A percentile compares a stretch with the other conserved stretches of the same genome.
These are phyloP conservation scores for Zelostemma sp. DNA, from an alignment of 1,140 invertebrate species.

Conservation along the genomic window DNA sequence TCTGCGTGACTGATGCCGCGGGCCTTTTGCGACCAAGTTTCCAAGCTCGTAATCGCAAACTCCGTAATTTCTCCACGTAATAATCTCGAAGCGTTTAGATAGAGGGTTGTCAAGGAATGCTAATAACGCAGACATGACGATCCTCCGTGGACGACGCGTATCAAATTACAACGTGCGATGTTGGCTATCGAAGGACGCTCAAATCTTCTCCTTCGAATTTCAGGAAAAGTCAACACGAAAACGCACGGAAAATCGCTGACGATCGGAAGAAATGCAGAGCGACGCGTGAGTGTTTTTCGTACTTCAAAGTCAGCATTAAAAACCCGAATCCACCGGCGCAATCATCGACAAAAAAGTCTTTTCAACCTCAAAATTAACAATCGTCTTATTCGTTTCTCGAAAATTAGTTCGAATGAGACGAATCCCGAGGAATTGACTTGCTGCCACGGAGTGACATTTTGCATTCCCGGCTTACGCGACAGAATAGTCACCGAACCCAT, in stretches of 20 bases:
- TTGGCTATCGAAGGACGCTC: not conserved
- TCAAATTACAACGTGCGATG: constrained; percentile 19
- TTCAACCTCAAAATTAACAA: too few relatives aligned
- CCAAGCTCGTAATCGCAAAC: constrained; percentile 49
- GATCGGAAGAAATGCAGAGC: too few relatives aligned
- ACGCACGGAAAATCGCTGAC: too few relatives aligned
- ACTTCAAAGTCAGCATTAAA: too few relatives aligned
- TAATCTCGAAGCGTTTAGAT: constrained; percentile 48
- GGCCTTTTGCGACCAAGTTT: constrained; percentile 46
- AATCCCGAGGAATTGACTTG: constrained; percentile 38
- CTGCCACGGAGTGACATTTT: constrained; percentile 54
- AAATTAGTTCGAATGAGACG: not conserved
- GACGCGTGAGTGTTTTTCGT: too few relatives aligned
- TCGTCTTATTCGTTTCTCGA: too few relatives aligned
- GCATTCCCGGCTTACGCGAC: constrained; percentile 44
- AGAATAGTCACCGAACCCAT: constrained; percentile 47
- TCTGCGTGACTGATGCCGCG: constrained; percentile 29
- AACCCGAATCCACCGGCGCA: not conserved
- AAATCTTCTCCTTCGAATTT: not conserved
- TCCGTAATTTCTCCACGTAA: constrained; percentile 50
- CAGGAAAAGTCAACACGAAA: not conserved
- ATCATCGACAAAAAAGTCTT: too few relatives aligned
- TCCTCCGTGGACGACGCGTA: constrained; percentile 13
- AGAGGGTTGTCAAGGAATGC: constrained; percentile 42
- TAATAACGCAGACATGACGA: constrained; percentile 34